phyloP scores from a whole-genome alignment of 1,140 invertebrate species.

The Belonocnema kinseyi region DNA sequence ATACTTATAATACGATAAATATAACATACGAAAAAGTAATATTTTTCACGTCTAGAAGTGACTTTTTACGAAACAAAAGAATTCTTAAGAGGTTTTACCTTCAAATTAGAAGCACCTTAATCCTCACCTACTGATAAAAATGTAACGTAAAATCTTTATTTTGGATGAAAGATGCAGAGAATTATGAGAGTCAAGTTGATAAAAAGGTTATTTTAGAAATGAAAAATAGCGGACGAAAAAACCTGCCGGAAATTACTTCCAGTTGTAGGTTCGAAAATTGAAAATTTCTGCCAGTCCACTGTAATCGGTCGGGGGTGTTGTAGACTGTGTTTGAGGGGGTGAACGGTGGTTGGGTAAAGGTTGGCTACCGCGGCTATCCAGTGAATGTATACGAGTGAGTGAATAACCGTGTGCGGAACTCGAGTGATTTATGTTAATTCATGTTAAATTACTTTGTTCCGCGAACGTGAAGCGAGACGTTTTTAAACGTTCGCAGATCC shows the following conservation, averaged over 20 bases:
- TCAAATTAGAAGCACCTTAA: too few species aligned
- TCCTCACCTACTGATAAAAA: too few species aligned
- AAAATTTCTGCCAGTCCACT: constrained; percentile 53
- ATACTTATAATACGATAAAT: too few species aligned
- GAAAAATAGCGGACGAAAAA: constrained; percentile 8
- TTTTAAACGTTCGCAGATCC: constrained; percentile 44
- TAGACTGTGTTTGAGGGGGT: not conserved
- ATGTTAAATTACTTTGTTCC: constrained; percentile 64
- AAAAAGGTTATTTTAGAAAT: not conserved
- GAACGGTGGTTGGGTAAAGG: not conserved
- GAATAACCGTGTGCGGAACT: constrained; percentile 52
- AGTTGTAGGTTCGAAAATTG: constrained; percentile 57
- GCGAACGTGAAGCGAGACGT: constrained; percentile 38
- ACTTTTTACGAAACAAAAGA: too few species aligned
- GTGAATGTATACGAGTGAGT: constrained; percentile 44
- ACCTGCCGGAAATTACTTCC: constrained; percentile 2
- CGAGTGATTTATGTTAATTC: constrained; percentile 66
- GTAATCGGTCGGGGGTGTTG: constrained; percentile 50
- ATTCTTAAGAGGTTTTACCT: too few species aligned
- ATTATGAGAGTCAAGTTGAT: not conserved
- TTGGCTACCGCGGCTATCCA: constrained; percentile 16
- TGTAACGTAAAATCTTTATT: too few species aligned
- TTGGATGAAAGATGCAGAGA: too few species aligned
- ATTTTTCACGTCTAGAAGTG: too few species aligned
- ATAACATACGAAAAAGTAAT: too few species aligned